Conservation (phyloP, 2,113 vertebrate species). For the Pseudopodoces humilis region DNA sequence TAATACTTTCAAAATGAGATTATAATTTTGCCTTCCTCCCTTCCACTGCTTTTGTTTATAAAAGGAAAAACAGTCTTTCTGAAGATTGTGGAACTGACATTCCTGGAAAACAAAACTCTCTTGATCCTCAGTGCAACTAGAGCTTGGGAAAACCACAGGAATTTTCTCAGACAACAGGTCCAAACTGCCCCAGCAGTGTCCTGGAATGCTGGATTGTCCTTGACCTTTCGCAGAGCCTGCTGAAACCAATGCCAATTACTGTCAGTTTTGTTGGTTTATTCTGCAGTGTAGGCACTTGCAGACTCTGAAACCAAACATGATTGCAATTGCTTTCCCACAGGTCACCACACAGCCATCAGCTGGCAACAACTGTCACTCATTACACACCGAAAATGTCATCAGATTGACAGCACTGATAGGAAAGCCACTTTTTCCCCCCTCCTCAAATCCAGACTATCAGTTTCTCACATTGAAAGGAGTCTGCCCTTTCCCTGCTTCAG, state of each 20-base stretch:
- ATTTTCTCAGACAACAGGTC: background rate
- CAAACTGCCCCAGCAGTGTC: background rate
- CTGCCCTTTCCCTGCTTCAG: background rate
- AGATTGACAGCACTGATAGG: background rate
- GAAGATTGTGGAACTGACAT: background rate
- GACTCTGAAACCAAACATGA: background rate
- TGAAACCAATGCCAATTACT: conserved; percentile 34
- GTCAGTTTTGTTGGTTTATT: conserved; percentile 2
- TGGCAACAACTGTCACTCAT: conserved; percentile 15
- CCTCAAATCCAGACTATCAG: background rate
- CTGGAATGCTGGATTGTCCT: background rate
- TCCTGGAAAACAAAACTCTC: background rate
- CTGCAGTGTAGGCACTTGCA: background rate
- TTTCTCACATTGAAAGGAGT: background rate
- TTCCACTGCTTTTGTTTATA: background rate
- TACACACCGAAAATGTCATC: background rate
- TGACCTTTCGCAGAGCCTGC: background rate
- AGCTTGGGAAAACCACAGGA: background rate
- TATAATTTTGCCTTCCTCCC: background rate
- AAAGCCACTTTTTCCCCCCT: background rate
- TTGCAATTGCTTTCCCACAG: background rate
- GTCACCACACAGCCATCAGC: background rate
- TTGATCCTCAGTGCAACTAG: background rate
- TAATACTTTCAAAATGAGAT: background rate
- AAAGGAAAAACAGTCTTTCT: background rate